These are phyloP conservation scores for Drosophila trichaetosa DNA, from an alignment of 2,888 invertebrate species.

Conservation along the genomic window DNA sequence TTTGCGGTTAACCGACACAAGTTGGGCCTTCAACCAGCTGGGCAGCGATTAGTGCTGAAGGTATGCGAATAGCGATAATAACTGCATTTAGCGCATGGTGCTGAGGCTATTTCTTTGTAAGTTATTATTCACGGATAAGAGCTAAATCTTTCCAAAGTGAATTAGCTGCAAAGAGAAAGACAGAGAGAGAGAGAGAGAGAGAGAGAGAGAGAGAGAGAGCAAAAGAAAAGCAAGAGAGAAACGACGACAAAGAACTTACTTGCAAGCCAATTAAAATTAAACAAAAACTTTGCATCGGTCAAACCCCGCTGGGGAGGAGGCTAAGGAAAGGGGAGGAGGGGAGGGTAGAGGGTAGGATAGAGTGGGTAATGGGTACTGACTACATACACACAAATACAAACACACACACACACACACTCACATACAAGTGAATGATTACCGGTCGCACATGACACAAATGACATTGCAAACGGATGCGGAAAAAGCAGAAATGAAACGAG, in stretches of 20 bases:
- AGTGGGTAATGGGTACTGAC: slow-evolving; percentile 5
- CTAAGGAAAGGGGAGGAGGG: neutral
- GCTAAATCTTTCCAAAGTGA: slow-evolving; percentile 41
- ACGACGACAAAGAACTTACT: slow-evolving; percentile 44
- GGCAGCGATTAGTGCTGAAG: slow-evolving; percentile 21
- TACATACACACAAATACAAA: neutral
- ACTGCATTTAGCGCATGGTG: slow-evolving; percentile 29
- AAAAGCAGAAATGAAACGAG: slow-evolving; percentile 44
- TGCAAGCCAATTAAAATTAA: slow-evolving; percentile 66
- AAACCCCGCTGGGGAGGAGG: slow-evolving; percentile 2
- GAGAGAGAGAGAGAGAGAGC: neutral
- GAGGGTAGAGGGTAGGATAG: too few relatives aligned
- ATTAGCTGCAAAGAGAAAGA: slow-evolving; percentile 29
- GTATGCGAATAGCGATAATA: slow-evolving; percentile 20
- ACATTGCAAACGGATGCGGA: slow-evolving; percentile 79
- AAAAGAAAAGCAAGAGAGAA: slow-evolving; percentile 6
- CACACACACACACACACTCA: neutral
- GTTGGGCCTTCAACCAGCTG: slow-evolving; percentile 3
- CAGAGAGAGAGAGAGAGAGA: neutral
- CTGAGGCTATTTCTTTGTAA: slow-evolving; percentile 10
- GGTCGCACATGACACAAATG: slow-evolving; percentile 69
- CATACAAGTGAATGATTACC: slow-evolving; percentile 66
- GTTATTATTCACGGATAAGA: slow-evolving; percentile 19
- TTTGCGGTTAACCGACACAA: slow-evolving; percentile 29
- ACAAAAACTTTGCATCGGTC: slow-evolving; percentile 49